A percentile compares a stretch with the other conserved stretches of the same genome.
Conservation (phyloP, 2,888 invertebrate species). For the Macrosiphum euphorbiae region DNA sequence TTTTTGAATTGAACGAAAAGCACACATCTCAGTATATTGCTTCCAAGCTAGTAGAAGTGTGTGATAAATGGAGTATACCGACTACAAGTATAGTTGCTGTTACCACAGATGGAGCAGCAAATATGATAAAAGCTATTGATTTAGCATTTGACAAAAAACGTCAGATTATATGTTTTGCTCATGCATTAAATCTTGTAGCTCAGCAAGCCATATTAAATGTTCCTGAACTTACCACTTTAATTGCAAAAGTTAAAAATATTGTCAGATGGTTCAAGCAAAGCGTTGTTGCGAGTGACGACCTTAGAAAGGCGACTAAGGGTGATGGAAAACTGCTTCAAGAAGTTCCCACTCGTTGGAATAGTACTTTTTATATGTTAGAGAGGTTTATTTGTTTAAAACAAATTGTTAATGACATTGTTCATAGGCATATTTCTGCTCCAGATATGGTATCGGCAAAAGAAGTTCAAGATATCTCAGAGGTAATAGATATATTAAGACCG, state of each 20-base stretch:
- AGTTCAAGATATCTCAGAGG: constrained; percentile 63
- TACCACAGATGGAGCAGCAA: constrained; percentile 67
- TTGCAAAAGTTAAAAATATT: not conserved
- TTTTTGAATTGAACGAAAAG: constrained; percentile 69
- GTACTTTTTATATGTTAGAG: too few species aligned
- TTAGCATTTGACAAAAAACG: constrained; percentile 63
- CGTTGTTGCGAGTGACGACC: not conserved
- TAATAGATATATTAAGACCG: constrained; percentile 62
- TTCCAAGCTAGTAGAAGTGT: constrained; percentile 67
- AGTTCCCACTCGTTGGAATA: too few species aligned
- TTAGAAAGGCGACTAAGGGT: too few species aligned
- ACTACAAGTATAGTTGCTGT: constrained; percentile 68
- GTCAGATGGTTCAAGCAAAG: not conserved
- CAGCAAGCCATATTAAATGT: not conserved
- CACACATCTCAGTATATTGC: constrained; percentile 69
- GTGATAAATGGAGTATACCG: constrained; percentile 68
- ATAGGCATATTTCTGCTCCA: constrained; percentile 13
- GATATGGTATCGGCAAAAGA: constrained; percentile 54
- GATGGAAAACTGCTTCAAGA: too few species aligned
- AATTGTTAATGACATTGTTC: constrained; percentile 43
- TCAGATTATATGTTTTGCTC: not conserved
- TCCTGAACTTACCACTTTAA: not conserved
- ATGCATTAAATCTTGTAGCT: not conserved
- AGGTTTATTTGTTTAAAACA: constrained; percentile 19
- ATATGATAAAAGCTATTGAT: constrained; percentile 69